Evolutionary conservation across 2,888 invertebrate species (phyloP).

Genomic region (Megastigmus dorsalis): DNA sequence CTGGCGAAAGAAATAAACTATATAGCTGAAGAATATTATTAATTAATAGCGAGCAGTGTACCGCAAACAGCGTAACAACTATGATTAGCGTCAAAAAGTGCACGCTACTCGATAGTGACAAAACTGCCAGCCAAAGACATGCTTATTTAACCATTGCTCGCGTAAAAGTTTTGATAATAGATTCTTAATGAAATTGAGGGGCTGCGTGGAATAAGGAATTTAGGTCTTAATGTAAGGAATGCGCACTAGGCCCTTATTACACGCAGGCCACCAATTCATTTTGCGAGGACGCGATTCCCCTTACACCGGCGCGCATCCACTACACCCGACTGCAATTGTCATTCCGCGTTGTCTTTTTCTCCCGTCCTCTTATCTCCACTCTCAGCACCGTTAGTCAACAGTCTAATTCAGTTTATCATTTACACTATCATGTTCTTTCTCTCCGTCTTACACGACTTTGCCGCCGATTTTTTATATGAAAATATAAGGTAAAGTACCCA

Average conservation of each 20-base stretch:
- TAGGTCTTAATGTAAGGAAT: no score
- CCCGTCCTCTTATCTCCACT: slow-evolving; percentile 23
- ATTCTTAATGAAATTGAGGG: slow-evolving; percentile 42
- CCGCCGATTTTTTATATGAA: slow-evolving; percentile 17
- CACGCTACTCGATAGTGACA: slow-evolving; percentile 6
- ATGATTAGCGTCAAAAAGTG: slow-evolving; percentile 20
- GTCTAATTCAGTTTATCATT: slow-evolving; percentile 7
- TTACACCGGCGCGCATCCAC: neutral
- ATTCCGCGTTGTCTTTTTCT: slow-evolving; percentile 25
- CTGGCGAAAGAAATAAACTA: neutral
- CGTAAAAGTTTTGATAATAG: slow-evolving; percentile 42
- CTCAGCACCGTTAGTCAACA: neutral
- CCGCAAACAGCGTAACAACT: slow-evolving; percentile 25
- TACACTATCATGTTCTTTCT: neutral
- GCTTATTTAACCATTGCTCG: slow-evolving; percentile 39
- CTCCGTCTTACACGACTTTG: neutral
- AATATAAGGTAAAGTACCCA: no score
- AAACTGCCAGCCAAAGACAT: neutral
- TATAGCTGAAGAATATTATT: slow-evolving; percentile 18
- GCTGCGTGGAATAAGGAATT: no score
- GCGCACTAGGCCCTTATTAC: no score
- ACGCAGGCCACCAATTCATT: no score
- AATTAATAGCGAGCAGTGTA: slow-evolving; percentile 5
- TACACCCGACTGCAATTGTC: slow-evolving; percentile 54
- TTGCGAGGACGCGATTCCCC: neutral